phyloP scores from a whole-genome alignment of 2,113 vertebrate species.

The Noctilio leporinus region DNA sequence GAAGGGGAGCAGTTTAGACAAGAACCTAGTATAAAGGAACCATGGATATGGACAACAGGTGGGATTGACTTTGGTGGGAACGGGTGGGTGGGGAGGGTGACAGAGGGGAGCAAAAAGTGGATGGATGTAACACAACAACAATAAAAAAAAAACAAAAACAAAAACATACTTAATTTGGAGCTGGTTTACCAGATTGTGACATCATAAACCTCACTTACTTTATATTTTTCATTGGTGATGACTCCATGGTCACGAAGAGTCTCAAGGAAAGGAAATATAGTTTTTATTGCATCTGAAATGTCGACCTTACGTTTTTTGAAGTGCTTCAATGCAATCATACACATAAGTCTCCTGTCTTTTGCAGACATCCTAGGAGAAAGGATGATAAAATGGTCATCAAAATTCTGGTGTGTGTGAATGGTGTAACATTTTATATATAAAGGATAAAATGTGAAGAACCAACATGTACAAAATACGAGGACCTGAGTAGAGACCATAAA shows the following conservation, averaged over 20 bases:
- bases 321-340: rapidly evolving
- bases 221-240: slow-evolving; percentile 10
- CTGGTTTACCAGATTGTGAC: not conserved
- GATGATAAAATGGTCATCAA: not conserved
- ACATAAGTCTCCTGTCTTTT: rapidly evolving
- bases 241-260: slow-evolving; percentile 35
- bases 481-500: too few relatives aligned
- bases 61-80: too few relatives aligned
- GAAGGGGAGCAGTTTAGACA: too few relatives aligned
- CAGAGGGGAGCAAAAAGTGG: too few relatives aligned
- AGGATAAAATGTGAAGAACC: not conserved
- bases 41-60: too few relatives aligned
- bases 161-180: not conserved
- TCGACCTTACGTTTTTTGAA: slow-evolving; percentile 29
- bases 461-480: not conserved
- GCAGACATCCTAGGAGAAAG: not conserved
- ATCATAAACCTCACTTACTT: slow-evolving; percentile 45
- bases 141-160: too few relatives aligned
- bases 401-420: not conserved
- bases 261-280: slow-evolving; percentile 58
- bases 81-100: too few relatives aligned
- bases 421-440: not conserved
- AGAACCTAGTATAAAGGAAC: too few relatives aligned
- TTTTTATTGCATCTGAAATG: slow-evolving; percentile 35
- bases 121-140: too few relatives aligned